A percentile compares a stretch with the other conserved stretches of the same genome.
These are phyloP conservation scores for Equus przewalskii DNA, from an alignment of 2,113 vertebrate species.

Conservation along the genomic window DNA sequence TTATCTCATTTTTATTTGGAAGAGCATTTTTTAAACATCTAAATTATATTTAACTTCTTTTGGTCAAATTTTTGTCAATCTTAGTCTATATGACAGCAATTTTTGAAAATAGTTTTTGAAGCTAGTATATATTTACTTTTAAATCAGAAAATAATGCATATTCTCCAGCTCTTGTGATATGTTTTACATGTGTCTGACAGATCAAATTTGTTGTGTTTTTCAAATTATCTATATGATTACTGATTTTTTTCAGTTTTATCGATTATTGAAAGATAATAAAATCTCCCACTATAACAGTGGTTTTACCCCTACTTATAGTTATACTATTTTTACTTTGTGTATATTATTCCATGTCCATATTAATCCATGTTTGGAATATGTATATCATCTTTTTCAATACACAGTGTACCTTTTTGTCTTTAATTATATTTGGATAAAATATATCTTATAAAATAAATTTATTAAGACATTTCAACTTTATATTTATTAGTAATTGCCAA, in stretches of 20 bases:
- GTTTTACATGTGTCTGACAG: neutral
- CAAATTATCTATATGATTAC: neutral
- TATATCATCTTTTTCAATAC: neutral
- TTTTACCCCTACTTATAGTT: neutral
- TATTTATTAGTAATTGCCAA: neutral
- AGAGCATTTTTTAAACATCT: neutral
- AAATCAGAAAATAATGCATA: neutral
- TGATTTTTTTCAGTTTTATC: neutral
- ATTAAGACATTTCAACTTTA: neutral
- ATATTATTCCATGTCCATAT: neutral
- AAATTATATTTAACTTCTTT: neutral
- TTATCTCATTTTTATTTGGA: neutral
- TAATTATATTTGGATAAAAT: neutral
- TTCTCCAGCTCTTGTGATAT: neutral
- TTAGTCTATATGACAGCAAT: neutral
- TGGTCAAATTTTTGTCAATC: neutral
- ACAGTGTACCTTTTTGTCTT: neutral
- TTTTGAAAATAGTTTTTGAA: neutral
- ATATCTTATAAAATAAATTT: neutral
- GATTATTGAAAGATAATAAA: neutral
- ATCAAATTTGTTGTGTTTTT: neutral
- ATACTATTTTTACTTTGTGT: neutral
- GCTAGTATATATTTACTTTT: neutral
- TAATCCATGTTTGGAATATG: neutral
- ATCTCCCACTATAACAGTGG: neutral